These are phyloP conservation scores for Eupithecia insigniata DNA, from an alignment of 2,888 invertebrate species.

Conservation along the genomic window DNA sequence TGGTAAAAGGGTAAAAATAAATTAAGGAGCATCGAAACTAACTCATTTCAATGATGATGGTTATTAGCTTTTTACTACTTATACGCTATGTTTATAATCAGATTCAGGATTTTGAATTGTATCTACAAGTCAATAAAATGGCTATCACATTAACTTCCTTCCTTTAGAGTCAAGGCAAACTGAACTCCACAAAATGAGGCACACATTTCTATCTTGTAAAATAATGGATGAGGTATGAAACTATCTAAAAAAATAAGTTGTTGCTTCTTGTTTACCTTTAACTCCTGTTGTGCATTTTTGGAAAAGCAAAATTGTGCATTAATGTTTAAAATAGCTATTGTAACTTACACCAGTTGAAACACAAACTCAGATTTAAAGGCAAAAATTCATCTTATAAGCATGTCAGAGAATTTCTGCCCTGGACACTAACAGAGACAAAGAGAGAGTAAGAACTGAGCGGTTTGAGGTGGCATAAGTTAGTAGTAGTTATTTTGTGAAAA, in stretches of 20 bases:
- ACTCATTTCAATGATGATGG: not conserved
- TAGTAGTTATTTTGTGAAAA: conserved; percentile 11
- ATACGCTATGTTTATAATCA: no score
- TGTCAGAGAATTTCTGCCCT: not conserved
- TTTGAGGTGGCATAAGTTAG: not conserved
- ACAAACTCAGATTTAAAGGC: not conserved
- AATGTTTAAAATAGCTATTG: conserved; percentile 44
- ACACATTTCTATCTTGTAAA: no score
- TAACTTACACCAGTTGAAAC: not conserved
- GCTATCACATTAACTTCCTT: no score
- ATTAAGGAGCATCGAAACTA: no score
- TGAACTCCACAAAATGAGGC: no score
- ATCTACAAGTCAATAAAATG: no score
- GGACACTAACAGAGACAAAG: not conserved
- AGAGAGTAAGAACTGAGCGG: not conserved
- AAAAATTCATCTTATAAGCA: not conserved
- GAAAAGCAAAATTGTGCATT: conserved; percentile 71
- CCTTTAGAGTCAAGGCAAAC: not conserved
- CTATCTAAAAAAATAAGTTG: conserved; percentile 25
- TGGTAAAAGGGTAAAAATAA: no score
- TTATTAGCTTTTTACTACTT: no score
- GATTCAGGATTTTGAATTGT: no score
- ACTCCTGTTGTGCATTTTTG: conserved; percentile 72
- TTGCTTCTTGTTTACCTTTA: conserved; percentile 70
- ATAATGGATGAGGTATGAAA: conserved; percentile 15